Evolutionary conservation across 2,888 invertebrate genomes (phyloP).

Genomic region (Agrotis clavis): DNA sequence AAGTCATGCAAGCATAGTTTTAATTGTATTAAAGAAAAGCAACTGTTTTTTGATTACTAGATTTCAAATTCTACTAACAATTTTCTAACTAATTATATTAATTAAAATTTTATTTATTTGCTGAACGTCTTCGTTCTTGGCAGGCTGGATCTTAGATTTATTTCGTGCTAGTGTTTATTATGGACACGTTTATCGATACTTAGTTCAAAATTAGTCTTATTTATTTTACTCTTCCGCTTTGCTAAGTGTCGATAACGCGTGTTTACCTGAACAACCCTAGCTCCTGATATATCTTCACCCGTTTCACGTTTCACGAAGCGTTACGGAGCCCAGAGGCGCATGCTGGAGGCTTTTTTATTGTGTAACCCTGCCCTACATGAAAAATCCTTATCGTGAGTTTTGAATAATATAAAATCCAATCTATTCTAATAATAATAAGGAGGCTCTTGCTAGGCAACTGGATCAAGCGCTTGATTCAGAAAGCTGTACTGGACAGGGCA

Average conservation of each 20-base stretch:
- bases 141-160: constrained; percentile 19
- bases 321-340: background rate
- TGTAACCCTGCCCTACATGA: background rate
- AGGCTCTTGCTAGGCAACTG: too few relatives aligned
- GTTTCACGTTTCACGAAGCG: background rate
- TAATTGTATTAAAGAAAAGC: constrained; percentile 2
- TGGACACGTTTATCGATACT: constrained; percentile 9
- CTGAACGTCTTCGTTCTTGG: constrained; percentile 19
- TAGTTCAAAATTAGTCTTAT: background rate
- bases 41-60: background rate
- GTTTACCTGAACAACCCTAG: constrained; percentile 6
- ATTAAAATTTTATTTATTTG: constrained; percentile 3
- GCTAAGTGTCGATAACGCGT: background rate
- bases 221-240: constrained; percentile 1
- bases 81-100: background rate
- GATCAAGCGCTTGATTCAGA: too few relatives aligned
- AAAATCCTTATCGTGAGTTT: background rate
- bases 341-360: background rate
- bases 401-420: background rate
- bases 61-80: background rate
- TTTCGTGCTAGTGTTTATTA: constrained; percentile 1
- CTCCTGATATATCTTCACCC: background rate
- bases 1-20: constrained; percentile 2
- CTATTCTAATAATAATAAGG: background rate
- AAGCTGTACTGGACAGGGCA: too few relatives aligned